Evolutionary conservation across 2,888 invertebrate species (phyloP), one percentile per base, ranked within the genome.

Genomic region (Hirtodrosophila trivittata): DNA sequence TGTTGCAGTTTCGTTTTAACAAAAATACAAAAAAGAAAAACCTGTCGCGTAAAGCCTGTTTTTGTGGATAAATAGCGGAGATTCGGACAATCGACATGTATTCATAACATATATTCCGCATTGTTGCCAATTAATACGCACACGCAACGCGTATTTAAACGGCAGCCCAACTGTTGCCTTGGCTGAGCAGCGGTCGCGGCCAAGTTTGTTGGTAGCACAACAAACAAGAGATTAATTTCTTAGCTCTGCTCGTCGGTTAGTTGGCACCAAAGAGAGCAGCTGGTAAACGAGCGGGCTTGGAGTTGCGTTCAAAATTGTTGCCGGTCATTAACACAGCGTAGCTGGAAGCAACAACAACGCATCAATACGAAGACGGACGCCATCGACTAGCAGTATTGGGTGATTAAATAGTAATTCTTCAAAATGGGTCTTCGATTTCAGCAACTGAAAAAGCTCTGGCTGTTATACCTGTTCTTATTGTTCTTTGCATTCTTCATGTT

Each of bases 401-500:
- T 67, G 68, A 46, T 33, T 52, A 42, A 57, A 73, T 32, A 73
- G 10, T 41, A 30, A 35, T 52, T 33, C 39, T 33, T 33, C 42
- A 77, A 66, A 59, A 89, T 89, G 89, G 90, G 90, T 42, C 80
- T 89, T 47, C 87, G 81, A 33, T 91, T 90, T 66, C 88, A 90
- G 35, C 87, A 89, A 73, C 72, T 90, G 12, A 87, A 88, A 64
- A 90, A 90, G 63, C 77, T 90, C 7, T 90, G 91, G 91, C 77
- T 90, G 8, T 57, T 91, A 38, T 90, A 90, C 68, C 69, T 90
- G 49, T 91, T 90, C 67, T 78, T 90, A 52, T 52, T 91, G 55
- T 90, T 91, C 70, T 90, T 90, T 72, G 89, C 91, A 52, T 91
- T 91, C 75, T 90, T 90, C 54, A 90, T 90, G 90, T 90, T 90